Percentiles rank a stretch among this genome's conserved stretches.
Evolutionary conservation across 2,888 invertebrate genomes (phyloP).

Genomic region (Tenodera sinensis): DNA sequence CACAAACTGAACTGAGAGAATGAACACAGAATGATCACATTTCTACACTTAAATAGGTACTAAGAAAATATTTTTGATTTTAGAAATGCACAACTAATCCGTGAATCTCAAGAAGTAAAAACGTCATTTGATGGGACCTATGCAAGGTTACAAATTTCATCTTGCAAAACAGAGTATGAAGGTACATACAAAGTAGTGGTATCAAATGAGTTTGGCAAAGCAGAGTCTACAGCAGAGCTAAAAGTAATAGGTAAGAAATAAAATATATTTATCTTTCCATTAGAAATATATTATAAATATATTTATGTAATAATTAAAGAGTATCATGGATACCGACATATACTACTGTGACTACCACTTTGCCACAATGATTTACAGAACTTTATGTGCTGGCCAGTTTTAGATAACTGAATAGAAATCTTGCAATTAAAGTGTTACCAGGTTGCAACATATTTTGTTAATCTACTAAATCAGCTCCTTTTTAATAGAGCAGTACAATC

Average conservation of each 20-base stretch:
- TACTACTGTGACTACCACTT: too few relatives aligned
- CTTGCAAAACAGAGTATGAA: constrained; percentile 67
- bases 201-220: constrained; percentile 87
- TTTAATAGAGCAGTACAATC: too few relatives aligned
- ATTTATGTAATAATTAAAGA: too few relatives aligned
- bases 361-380: too few relatives aligned
- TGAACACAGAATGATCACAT: background rate
- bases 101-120: constrained; percentile 61
- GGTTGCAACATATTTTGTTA: too few relatives aligned
- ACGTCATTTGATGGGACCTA: constrained; percentile 82
- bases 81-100: constrained; percentile 35
- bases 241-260: constrained; percentile 59
- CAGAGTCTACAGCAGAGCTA: constrained; percentile 80
- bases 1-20: background rate
- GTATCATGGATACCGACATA: too few relatives aligned
- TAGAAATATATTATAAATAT: background rate
- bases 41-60: background rate
- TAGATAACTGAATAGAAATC: too few relatives aligned
- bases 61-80: constrained; percentile 3
- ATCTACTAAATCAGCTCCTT: too few relatives aligned
- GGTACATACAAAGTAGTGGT: constrained; percentile 84
- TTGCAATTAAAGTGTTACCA: too few relatives aligned
- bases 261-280: background rate
- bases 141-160: constrained; percentile 73
- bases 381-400: too few relatives aligned